phyloP scores from a whole-genome alignment of 1,140 invertebrate genomes.

The Drosophila quadrilineata region DNA sequence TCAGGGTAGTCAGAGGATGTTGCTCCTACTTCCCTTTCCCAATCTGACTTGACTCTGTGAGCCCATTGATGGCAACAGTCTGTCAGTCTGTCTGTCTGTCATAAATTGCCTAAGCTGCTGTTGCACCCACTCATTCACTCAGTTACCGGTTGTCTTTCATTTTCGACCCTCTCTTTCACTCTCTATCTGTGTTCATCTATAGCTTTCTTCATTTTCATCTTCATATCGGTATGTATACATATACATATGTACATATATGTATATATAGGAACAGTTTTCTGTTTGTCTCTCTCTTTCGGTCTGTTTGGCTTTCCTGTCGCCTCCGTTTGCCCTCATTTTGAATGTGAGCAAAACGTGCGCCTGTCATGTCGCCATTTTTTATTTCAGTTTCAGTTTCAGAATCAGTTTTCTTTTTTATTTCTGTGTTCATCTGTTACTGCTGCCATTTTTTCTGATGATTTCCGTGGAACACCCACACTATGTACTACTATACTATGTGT shows the following conservation, averaged over 20 bases:
- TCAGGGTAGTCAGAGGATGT: not conserved
- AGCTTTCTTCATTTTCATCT: too few species aligned
- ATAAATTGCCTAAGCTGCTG: conserved; percentile 50
- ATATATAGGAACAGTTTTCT: too few species aligned
- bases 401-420: conserved; percentile 3
- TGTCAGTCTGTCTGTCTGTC: conserved; percentile 44
- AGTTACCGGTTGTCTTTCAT: conserved; percentile 36
- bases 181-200: not conserved
- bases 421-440: too few species aligned
- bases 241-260: too few species aligned
- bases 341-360: conserved; percentile 57
- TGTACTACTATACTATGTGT: not conserved
- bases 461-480: conserved; percentile 21
- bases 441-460: conserved; percentile 45
- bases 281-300: conserved; percentile 1
- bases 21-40: too few species aligned
- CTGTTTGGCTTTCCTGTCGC: conserved; percentile 19
- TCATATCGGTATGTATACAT: too few species aligned
- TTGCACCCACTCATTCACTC: conserved; percentile 33
- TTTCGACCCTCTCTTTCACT: conserved; percentile 3
- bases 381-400: conserved; percentile 30
- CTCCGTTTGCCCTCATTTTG: conserved; percentile 35
- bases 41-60: too few species aligned
- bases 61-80: conserved; percentile 19
- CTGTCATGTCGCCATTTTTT: conserved; percentile 53